Evolutionary conservation across 2,888 invertebrate species (phyloP), one percentile per base, ranked within the genome.

Genomic region (Trissoscelio sp.): DNA sequence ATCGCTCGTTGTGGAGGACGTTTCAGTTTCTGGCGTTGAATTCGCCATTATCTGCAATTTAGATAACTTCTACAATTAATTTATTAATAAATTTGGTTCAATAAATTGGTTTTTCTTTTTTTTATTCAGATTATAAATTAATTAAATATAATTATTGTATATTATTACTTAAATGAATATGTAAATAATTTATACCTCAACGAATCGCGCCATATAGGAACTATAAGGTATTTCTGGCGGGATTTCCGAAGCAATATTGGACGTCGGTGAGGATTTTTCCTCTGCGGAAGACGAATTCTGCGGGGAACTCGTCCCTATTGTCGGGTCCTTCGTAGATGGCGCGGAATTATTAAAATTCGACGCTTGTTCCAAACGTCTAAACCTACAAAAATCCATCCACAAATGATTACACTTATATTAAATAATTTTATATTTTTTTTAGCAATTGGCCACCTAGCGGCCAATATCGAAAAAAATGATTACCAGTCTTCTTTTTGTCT

Each of bases 401-500:
- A 39, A 39, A 3, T 39, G 11, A 34, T 34, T 7, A n/a, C n/a
- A n/a, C n/a, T n/a, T n/a, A n/a, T n/a, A n/a, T n/a, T n/a, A n/a
- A n/a, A n/a, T n/a, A n/a, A n/a, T n/a, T n/a, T n/a, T n/a, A n/a
- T n/a, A n/a, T n/a, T n/a, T n/a, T n/a, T n/a, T n/a, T n/a, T n/a
- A n/a, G n/a, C n/a, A n/a, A n/a, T n/a, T n/a, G n/a, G n/a, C n/a
- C n/a, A n/a, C n/a, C n/a, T n/a, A n/a, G n/a, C n/a, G n/a, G n/a
- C n/a, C n/a, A n/a, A n/a, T n/a, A n/a, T n/a, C n/a, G n/a, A n/a
- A n/a, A n/a, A n/a, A n/a, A n/a, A n/a, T n/a, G n/a, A 88, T 87
- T 92, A 97, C 98, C 98, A 98, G 87, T 97, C 96, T 91, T 97
- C 97, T 91, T 98, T 98, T 87, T 97, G 97, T 62, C 97, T 92